Base-by-base conservation (phyloP, 2,113 vertebrate genomes). In the Thalassoma bifasciatum region DNA sequence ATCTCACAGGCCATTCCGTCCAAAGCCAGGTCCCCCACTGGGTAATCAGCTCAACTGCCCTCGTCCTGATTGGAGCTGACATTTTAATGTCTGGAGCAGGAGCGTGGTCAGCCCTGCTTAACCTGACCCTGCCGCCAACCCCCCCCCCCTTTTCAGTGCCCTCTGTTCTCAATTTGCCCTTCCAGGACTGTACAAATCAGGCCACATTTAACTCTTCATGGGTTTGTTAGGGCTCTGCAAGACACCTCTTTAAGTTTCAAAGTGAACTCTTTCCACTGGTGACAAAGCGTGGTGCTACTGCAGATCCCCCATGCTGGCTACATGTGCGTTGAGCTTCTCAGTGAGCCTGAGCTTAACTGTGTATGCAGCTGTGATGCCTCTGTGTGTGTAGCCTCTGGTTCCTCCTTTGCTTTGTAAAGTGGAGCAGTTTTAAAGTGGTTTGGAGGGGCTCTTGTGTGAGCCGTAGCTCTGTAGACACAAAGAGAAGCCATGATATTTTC, bases 151-250 rank as follows among this genome's bases (percentile, higher is more conserved):
- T 38, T 51, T 78, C 75, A 62, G 49, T 88, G 84, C 75, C 92
- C 89, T 89, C 87, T 88, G 76, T 85, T 93, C 92, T 89, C 93
- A 95, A 93, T 94, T 93, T 94, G 88, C 88, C 92, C 92, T 89
- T 89, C 60, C 61, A 86, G 90, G 84, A 94, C 92, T 92, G 91
- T 92, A 93, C 91, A 92, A 94, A 95, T 95, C 90, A 93, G 89
- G 86, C 85, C 87, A 94, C 93, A 94, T 95, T 90, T 94, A 93
- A 94, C 94, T 94, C 94, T 95, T 95, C 93, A 94, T 94, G 84
- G 91, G 82, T 92, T 93, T 84, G 88, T 94, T 93, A 94, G 82
- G 57, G 71, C 80, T 74, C 66, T 22, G 79, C 34, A 61, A 86
- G 83, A 83, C 76, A 87, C 76, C 77, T 83, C 86, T 86, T 91